Evolutionary conservation across 2,797 vertebrate species (phyloP).

Genomic region (Oreochromis grahami): DNA sequence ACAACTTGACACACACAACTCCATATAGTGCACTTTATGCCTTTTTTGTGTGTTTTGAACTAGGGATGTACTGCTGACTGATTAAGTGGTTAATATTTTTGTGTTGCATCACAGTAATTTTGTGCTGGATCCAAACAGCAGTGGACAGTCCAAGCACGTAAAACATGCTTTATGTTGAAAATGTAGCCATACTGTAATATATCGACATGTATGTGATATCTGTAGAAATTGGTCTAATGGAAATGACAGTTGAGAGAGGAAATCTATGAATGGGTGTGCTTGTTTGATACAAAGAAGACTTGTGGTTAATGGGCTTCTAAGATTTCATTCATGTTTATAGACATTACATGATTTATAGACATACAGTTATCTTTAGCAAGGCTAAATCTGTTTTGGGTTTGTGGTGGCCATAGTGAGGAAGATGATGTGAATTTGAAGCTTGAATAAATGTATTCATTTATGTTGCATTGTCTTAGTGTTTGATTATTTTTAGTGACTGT

Average conservation of each 20-base stretch:
- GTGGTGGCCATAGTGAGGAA: neutral
- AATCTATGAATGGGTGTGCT: neutral
- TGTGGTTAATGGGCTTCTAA: neutral
- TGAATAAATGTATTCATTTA: neutral
- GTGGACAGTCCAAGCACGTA: neutral
- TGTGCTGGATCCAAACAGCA: neutral
- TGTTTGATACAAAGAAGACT: neutral
- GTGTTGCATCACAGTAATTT: neutral
- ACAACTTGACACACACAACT: neutral
- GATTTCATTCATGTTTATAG: neutral
- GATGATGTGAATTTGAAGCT: neutral
- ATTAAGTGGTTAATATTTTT: neutral
- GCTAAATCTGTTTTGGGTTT: neutral
- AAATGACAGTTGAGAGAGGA: neutral
- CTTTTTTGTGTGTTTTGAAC: neutral
- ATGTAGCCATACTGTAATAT: neutral
- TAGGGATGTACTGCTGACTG: accelerated
- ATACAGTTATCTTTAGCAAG: neutral
- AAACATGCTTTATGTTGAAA: neutral
- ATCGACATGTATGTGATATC: neutral
- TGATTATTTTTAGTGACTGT: neutral
- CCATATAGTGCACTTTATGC: neutral
- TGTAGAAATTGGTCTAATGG: neutral
- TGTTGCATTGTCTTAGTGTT: neutral
- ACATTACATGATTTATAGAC: neutral